Conservation (phyloP, 92 coral and sea anemone species). For the Palythoa grandiflora region DNA sequence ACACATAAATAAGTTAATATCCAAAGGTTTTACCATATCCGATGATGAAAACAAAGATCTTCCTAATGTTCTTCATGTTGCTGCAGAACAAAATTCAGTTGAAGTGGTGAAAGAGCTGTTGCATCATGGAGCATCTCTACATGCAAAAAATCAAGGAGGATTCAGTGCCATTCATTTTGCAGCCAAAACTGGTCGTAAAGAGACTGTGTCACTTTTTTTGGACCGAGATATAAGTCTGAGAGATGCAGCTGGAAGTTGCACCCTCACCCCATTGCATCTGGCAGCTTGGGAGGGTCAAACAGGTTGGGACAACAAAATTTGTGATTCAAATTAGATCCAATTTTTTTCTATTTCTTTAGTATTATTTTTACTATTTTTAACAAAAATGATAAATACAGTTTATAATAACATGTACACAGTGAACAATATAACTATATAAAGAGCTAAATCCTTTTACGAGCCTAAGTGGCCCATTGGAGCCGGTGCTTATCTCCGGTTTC, state of each 20-base stretch:
- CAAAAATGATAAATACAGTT: no score
- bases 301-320: no score
- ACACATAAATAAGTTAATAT: neutral
- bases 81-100: neutral
- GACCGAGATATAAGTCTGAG: neutral
- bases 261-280: no score
- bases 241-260: neutral
- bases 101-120: constrained; percentile 1
- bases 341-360: no score
- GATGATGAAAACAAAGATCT: neutral
- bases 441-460: no score
- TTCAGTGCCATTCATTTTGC: constrained; percentile 4
- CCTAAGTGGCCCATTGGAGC: no score
- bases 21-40: neutral
- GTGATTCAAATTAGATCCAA: no score
- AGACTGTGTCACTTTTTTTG: neutral
- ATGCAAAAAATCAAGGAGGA: neutral
- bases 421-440: no score
- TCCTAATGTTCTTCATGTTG: neutral
- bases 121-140: constrained; percentile 1
- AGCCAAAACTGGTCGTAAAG: neutral
- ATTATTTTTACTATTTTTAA: no score
- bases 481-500: no score
- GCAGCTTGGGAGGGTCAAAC: no score
- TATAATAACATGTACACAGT: no score